Evolutionary conservation across 2,797 vertebrate genomes (phyloP), one percentile per base, ranked within the genome.

Genomic region (Taeniopygia guttata): DNA sequence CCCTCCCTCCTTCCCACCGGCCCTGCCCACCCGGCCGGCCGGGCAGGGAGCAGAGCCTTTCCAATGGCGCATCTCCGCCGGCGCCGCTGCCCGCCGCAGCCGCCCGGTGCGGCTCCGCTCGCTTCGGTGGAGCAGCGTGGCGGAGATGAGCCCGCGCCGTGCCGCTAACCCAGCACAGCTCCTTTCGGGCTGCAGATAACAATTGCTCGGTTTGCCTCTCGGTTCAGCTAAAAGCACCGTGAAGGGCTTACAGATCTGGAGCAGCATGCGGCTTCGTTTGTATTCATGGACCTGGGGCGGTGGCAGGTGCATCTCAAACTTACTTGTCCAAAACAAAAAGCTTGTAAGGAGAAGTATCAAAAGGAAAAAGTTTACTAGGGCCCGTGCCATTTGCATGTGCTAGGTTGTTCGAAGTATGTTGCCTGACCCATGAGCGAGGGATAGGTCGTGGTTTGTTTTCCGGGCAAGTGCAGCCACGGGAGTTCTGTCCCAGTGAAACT

Each of bases 81-180:
- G 81, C 56, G n/a, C 30, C 3, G 5, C 58, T 14, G 43, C 14
- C 67, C 51, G 7, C 79, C 1, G 14, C 85, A 29, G 70, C 72
- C 64, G 6, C 6, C 16, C 68, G 8, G 1, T 15, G 87, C 89
- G 38, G 52, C 69, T 49, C 82, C 56, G 0, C 10, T 4, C 22
- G 20, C 22, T 45, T 34, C 79, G 3, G 0, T 14, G 27, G 23
- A 36, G 73, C 68, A 2, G 64, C 51, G 0, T 1, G 40, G 30
- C 43, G 14, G 5, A 13, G 6, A 7, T 0, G 55, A 80, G 1
- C 19, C 26, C 40, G 0, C 19, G 16, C 17, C 27, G 13, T 22
- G 38, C 74, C 3, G 12, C 18, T 11, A 7, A 0, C 9, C 27
- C 2, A 7, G 10, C 45, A 11, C 56, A 34, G 62, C n/a, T 4